Conservation (phyloP, 2,113 vertebrate genomes). For the Columba livia region DNA sequence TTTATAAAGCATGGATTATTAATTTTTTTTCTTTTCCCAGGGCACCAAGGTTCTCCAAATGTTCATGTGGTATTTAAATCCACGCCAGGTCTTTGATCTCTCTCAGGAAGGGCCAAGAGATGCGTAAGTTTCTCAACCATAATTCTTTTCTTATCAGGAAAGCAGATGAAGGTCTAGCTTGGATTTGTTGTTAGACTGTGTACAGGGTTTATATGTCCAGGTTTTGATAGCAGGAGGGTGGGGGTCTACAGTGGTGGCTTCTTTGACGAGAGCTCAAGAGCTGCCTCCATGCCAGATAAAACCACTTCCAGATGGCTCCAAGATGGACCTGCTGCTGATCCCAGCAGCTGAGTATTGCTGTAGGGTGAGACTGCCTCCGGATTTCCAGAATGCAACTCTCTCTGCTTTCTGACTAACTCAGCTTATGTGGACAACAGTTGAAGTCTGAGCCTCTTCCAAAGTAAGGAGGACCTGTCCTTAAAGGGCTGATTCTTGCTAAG, state of each 20-base stretch:
- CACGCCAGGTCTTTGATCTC: conserved; percentile 85
- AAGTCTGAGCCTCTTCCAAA: neutral
- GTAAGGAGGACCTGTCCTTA: neutral
- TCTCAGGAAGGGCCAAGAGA: conserved; percentile 85
- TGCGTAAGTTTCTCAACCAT: conserved; percentile 74
- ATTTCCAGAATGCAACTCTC: neutral
- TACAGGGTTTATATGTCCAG: neutral
- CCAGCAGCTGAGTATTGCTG: neutral
- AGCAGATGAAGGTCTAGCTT: neutral
- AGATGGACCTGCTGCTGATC: accelerated
- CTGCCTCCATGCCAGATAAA: neutral
- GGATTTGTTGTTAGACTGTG: neutral
- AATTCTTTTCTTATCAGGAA: neutral
- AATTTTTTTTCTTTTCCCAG: conserved; percentile 34
- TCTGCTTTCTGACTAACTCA: neutral
- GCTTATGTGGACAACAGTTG: neutral
- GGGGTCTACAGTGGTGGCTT: neutral
- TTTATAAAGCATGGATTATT: neutral
- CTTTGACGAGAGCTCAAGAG: neutral
- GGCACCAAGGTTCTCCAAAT: conserved; percentile 85
- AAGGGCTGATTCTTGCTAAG: neutral
- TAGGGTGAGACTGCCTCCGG: neutral
- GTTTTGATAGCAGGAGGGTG: neutral
- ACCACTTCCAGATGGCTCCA: neutral
- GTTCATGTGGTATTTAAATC: conserved; percentile 87